phyloP scores from a whole-genome alignment of 1,140 invertebrate genomes.

The Tetramorium parvispinum region DNA sequence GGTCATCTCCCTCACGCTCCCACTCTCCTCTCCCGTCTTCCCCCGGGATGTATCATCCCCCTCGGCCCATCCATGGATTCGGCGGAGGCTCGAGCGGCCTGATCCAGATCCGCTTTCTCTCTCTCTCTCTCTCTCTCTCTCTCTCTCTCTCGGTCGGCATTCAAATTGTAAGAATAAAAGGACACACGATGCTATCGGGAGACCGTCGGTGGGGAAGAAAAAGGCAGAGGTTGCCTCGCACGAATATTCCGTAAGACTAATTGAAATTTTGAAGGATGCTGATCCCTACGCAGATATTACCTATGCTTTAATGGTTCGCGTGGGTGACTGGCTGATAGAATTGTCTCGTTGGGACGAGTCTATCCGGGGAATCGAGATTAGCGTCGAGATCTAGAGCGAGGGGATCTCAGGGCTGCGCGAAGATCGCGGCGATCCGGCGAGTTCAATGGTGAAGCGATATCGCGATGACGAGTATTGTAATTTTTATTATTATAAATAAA shows the following conservation, averaged over 20 bases:
- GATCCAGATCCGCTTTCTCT: conserved; percentile 26
- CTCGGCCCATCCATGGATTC: not conserved
- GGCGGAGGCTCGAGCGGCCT: not conserved
- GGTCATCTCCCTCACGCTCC: conserved; percentile 59
- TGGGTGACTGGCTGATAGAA: conserved; percentile 53
- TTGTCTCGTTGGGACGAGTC: conserved; percentile 40
- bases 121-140: too few species aligned
- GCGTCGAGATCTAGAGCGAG: conserved; percentile 34
- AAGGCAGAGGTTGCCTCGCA: not conserved
- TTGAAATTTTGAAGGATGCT: conserved; percentile 48
- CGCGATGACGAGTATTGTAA: not conserved
- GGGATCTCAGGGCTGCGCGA: not conserved
- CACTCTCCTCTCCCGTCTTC: too few species aligned
- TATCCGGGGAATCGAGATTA: conserved; percentile 55
- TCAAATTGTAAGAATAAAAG: conserved; percentile 55
- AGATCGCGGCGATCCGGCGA: not conserved
- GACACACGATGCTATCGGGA: conserved; percentile 24
- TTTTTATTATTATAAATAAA: conserved; percentile 37
- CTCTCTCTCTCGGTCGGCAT: conserved; percentile 36
- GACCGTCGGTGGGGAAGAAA: not conserved
- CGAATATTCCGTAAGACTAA: conserved; percentile 51
- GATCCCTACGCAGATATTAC: conserved; percentile 32
- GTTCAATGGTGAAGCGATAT: not conserved
- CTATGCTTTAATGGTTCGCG: conserved; percentile 33
- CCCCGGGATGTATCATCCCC: not conserved